phyloP scores from a whole-genome alignment of 2,797 vertebrate species.

The Calcarius lapponicus region DNA sequence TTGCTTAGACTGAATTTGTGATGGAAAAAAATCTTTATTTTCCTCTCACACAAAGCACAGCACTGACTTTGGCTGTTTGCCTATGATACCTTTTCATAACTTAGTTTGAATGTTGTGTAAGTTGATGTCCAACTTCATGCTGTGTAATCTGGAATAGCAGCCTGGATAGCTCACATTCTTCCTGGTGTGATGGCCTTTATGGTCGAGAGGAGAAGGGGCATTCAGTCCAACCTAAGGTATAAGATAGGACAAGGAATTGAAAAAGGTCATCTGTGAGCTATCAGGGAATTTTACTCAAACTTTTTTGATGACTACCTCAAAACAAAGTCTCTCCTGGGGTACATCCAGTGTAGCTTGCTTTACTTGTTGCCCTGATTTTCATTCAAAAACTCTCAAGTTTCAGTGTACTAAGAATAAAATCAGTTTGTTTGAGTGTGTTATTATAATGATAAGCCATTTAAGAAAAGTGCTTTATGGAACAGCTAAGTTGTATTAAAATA shows the following conservation, averaged over 20 bases:
- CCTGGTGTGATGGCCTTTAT: neutral
- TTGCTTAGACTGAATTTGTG: neutral
- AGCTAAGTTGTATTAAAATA: neutral
- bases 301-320: neutral
- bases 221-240: neutral
- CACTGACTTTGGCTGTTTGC: neutral
- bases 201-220: neutral
- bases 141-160: neutral
- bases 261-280: neutral
- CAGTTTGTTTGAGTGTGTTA: neutral
- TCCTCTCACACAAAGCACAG: rapidly evolving
- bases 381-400: neutral
- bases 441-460: neutral
- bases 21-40: neutral
- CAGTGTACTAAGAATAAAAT: neutral
- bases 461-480: neutral
- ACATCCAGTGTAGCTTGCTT: neutral
- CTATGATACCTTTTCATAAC: neutral
- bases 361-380: neutral
- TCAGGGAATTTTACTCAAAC: neutral
- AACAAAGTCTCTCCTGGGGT: neutral
- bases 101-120: neutral
- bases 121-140: neutral
- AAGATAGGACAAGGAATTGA: neutral
- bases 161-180: neutral